Evolutionary conservation across 2,113 vertebrate genomes (phyloP), one percentile per base, ranked within the genome.

Genomic region (Trichechus manatus): DNA sequence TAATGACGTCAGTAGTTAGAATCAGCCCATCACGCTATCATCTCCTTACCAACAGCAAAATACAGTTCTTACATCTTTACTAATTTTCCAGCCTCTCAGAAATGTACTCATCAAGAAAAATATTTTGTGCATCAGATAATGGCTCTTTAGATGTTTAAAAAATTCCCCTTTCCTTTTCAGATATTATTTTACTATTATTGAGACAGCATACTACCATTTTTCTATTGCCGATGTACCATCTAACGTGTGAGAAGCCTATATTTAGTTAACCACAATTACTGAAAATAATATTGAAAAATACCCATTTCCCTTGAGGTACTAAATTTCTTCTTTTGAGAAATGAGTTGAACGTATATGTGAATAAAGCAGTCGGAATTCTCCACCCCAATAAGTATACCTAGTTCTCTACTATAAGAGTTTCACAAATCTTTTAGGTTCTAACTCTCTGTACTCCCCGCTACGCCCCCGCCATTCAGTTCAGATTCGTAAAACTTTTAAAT

Each of bases 31-130:
- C 91, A 78, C 31, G 88, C n/a, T 91, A 68, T 87, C 53, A 53
- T 78, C 70, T 84, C 19, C 88, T 97, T 98, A 95, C 94, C 6
- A 59, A 61, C 22, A 64, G 25, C 50, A 80, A 97, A 92, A 87
- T 97, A 93, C 91, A 93, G 95, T 94, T 87, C 53, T 93, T 91
- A 59, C 72, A 78, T 96, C 63, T 94, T 86, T 96, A 90, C 85
- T 98, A 97, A 98, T 97, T 98, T 97, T 96, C 47, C 80, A 95
- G 82, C 53, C 47, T 97, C 85, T 95, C 70, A 95, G 10, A 97
- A 96, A 93, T 64, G 17, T 70, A 92, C 87, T 94, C 97, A 97
- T 80, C 19, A 23, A 83, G 84, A 96, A 96, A 97, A 96, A 81
- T 80, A 96, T 96, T 74, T 96, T 95, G 39, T 89, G 84, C 96